phyloP scores from a whole-genome alignment of 2,888 invertebrate species.

The Conops quadrifasciatus region DNA sequence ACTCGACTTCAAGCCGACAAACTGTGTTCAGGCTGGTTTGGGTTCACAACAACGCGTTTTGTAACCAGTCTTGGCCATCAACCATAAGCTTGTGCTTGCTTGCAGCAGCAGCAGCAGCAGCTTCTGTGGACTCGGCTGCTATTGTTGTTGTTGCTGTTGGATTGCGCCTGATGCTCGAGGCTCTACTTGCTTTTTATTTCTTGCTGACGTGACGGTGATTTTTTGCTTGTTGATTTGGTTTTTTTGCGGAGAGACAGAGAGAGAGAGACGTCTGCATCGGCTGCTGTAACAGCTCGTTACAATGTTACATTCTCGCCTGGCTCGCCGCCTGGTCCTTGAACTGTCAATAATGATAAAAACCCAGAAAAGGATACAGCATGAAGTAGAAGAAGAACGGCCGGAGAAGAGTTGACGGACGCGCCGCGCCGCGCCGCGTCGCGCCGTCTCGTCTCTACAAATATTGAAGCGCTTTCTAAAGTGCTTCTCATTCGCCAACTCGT shows the following conservation, averaged over 20 bases:
- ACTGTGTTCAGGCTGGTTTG: conserved; percentile 19
- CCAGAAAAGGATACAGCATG: conserved; percentile 23
- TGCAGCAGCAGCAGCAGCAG: no score
- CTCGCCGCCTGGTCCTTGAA: conserved; percentile 64
- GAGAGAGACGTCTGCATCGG: background rate
- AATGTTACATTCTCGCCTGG: conserved; percentile 38
- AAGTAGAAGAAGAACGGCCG: no score
- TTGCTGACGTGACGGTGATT: conserved; percentile 18
- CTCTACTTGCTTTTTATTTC: background rate
- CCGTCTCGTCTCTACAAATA: conserved; percentile 28
- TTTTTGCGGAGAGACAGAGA: background rate
- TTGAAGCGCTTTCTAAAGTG: conserved; percentile 34
- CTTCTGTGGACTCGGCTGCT: conserved; percentile 26
- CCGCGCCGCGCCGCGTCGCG: background rate
- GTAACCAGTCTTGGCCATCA: conserved; percentile 40
- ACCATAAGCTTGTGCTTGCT: conserved; percentile 23
- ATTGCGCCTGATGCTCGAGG: background rate
- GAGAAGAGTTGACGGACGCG: no score
- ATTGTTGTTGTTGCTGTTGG: conserved; percentile 16
- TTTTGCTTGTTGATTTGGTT: conserved; percentile 7
- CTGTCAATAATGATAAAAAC: conserved; percentile 50
- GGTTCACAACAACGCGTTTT: conserved; percentile 32
- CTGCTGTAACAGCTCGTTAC: conserved; percentile 39
- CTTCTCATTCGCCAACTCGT: conserved; percentile 24
- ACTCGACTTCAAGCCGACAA: conserved; percentile 11